Percentiles rank a stretch among this genome's conserved stretches.
Conservation (phyloP, 1,140 invertebrate species). For the Brachionus plicatilis region DNA sequence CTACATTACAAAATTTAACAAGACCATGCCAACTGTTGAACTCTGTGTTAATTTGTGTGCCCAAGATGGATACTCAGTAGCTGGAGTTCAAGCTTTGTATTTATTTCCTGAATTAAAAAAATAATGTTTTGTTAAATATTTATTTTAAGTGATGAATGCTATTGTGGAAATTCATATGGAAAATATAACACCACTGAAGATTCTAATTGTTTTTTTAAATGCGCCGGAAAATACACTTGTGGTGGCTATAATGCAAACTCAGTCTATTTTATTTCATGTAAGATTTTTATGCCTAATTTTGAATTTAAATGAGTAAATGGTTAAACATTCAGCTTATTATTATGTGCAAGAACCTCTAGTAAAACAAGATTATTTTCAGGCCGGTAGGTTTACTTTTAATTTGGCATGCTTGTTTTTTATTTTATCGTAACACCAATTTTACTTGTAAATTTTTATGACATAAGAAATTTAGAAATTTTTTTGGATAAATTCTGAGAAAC, state of each 20-base stretch:
- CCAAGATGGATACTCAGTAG: conserved; percentile 17
- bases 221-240: conserved; percentile 36
- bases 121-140: not conserved
- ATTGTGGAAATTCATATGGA: conserved; percentile 35
- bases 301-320: not conserved
- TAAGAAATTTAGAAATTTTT: not conserved
- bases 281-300: not conserved
- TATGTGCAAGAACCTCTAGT: not conserved
- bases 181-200: conserved; percentile 14
- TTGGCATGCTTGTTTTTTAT: not conserved
- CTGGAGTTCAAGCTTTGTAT: conserved; percentile 37
- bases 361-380: not conserved
- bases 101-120: not conserved
- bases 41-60: conserved; percentile 32
- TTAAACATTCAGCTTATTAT: not conserved
- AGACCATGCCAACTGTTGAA: conserved; percentile 23
- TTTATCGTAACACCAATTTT: not conserved
- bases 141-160: conserved; percentile 24
- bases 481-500: not conserved
- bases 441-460: not conserved
- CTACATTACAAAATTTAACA: conserved; percentile 39
- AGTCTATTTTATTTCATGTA: conserved; percentile 32
- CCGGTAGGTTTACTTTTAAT: not conserved
- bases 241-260: conserved; percentile 39
- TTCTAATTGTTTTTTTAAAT: conserved; percentile 36